Conservation (phyloP, 92 coral and sea anemone genomes). For the Plumapathes pennacea region DNA sequence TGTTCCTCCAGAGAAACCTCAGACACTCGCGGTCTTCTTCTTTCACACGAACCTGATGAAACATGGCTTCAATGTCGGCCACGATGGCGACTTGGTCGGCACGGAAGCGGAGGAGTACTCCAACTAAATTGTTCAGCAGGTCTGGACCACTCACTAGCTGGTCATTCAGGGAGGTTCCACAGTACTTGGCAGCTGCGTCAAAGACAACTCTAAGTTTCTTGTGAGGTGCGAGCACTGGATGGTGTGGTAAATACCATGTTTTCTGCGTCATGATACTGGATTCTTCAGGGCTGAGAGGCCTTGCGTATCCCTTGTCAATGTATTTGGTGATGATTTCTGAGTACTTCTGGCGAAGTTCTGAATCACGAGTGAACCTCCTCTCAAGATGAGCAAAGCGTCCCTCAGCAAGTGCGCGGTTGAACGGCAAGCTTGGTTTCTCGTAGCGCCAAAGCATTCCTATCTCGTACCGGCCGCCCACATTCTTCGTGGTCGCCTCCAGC, state of each 20-base stretch:
- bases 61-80: conserved; percentile 64
- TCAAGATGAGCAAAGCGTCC: too few species aligned
- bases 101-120: conserved; percentile 51
- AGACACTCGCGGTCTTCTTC: conserved; percentile 45
- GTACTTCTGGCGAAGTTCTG: too few species aligned
- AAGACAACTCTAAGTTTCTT: conserved; percentile 61
- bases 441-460: too few species aligned
- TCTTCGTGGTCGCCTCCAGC: too few species aligned
- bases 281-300: conserved; percentile 10
- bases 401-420: too few species aligned
- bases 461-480: too few species aligned
- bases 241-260: conserved; percentile 48
- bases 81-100: conserved; percentile 27
- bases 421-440: too few species aligned
- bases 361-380: too few species aligned
- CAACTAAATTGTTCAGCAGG: conserved; percentile 40
- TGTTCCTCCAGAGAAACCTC: conserved; percentile 63
- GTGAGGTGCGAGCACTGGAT: conserved; percentile 26
- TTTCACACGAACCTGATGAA: conserved; percentile 38
- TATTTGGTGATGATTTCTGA: conserved; percentile 20
- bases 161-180: conserved; percentile 56
- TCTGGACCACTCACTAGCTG: conserved; percentile 62
- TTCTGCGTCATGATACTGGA: conserved; percentile 2
- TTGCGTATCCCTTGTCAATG: conserved; percentile 33
- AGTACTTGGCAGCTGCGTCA: conserved; percentile 63